Evolutionary conservation across 1,140 invertebrate species (phyloP).

Genomic region (Cotesia glomerata): DNA sequence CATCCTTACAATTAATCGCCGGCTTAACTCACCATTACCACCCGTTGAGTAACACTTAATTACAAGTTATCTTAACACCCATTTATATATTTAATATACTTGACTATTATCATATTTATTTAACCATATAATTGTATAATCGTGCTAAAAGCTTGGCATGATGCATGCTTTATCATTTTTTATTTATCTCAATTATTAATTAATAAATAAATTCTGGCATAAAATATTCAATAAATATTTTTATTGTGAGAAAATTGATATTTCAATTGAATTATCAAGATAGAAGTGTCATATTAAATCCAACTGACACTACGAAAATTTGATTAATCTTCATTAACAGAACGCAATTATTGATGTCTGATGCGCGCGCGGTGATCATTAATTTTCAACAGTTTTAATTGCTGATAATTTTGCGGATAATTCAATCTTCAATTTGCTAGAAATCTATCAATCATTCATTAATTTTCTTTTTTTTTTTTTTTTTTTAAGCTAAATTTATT

Average conservation of each 20-base stretch:
- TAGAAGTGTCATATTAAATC: slow-evolving; percentile 6
- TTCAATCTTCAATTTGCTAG: too few relatives aligned
- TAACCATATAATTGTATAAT: too few relatives aligned
- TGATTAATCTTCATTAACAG: slow-evolving; percentile 42
- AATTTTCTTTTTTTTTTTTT: too few relatives aligned
- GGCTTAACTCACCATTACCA: slow-evolving; percentile 13
- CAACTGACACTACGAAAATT: slow-evolving; percentile 32
- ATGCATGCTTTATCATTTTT: background rate
- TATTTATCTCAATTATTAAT: background rate
- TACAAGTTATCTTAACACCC: background rate
- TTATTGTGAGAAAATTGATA: too few relatives aligned
- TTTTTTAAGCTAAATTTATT: too few relatives aligned
- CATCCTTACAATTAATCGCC: slow-evolving; percentile 27
- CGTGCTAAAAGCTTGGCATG: too few relatives aligned
- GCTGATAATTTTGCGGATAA: too few relatives aligned
- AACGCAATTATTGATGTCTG: slow-evolving; percentile 39
- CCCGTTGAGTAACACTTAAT: slow-evolving; percentile 14
- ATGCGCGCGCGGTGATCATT: slow-evolving; percentile 31
- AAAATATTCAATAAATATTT: too few relatives aligned
- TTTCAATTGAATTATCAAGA: background rate
- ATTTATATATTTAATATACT: background rate
- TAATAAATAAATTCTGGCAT: too few relatives aligned
- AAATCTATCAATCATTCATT: too few relatives aligned
- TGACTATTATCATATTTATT: background rate
- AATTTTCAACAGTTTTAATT: slow-evolving; percentile 2